Base-by-base conservation (phyloP, 2,888 invertebrate genomes). In the Hirtodrosophila cameraria region DNA sequence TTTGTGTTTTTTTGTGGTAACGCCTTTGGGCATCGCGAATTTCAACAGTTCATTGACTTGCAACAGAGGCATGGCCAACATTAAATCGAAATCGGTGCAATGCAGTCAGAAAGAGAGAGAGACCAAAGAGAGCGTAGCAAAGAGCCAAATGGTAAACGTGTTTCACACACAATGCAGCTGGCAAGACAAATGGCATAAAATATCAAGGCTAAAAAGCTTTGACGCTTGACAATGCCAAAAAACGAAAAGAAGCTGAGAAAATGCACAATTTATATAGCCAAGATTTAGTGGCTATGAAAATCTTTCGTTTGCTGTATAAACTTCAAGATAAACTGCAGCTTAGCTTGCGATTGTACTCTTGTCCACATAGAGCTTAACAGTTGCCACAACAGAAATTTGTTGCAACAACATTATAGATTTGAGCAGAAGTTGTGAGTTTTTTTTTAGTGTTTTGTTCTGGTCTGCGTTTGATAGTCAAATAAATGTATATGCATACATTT, bases 11-110 rank as follows among this genome's bases (percentile, higher is more conserved):
- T 41, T 16, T 8, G 23, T 23, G 23, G 23, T 23, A 7, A 12
- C 38, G 38, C 42, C 38, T 52, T 54, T 35, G 27, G 38, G 43
- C 46, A 46, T 23, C 31, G 53, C 58, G 58, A 53, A 42, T 41
- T 49, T 23, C 39, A 38, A 33, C 38, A 57, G 62, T 62, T 62
- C 62, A 62, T 46, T 62, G 62, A 62, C 62, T 62, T 43, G 2
- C 23, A 48, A 46, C 20, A 49, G 48, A 35, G 27, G 15, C 57
- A 57, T 46, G 48, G 53, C 39, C 46, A 54, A 36, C 38, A 38
- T 33, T 39, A 20, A 60, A 60, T 53, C 54, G 38, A 59, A 59
- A 59, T 52, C 50, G 15, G 39, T 59, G 43, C 38, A 59, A n/a
- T n/a, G n/a, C n/a, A n/a, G n/a, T n/a, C n/a, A n/a, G n/a, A n/a